Evolutionary conservation across 2,888 invertebrate genomes (phyloP).

Genomic region (Troglohyphantes excavatus): DNA sequence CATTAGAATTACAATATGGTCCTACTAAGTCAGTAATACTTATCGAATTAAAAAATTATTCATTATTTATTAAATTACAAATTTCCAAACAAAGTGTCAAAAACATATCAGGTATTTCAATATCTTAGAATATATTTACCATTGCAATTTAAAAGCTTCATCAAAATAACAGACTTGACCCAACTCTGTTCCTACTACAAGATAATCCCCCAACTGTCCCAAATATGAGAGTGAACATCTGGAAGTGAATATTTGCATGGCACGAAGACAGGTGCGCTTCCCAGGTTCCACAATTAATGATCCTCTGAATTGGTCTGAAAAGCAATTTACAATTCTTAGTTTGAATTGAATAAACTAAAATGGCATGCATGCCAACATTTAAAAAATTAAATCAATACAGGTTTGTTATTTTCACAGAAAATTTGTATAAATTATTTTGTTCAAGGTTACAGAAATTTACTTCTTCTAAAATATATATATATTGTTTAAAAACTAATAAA

Average conservation of each 20-base stretch:
- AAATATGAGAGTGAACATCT: slow-evolving; percentile 45
- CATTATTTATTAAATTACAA: too few species aligned
- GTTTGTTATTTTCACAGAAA: too few species aligned
- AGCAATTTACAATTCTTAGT: neutral
- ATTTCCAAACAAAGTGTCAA: neutral
- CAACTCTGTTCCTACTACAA: slow-evolving; percentile 46
- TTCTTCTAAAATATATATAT: too few species aligned
- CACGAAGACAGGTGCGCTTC: slow-evolving; percentile 42
- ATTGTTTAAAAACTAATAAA: too few species aligned
- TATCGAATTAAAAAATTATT: too few species aligned
- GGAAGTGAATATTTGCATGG: slow-evolving; percentile 32
- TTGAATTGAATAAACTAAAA: neutral
- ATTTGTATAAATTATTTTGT: too few species aligned
- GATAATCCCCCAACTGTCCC: neutral
- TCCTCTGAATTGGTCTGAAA: neutral
- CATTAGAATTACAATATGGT: too few species aligned
- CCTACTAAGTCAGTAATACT: too few species aligned
- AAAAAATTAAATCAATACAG: neutral
- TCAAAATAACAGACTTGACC: slow-evolving; percentile 45
- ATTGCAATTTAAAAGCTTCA: slow-evolving; percentile 36
- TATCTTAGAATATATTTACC: slow-evolving; percentile 24
- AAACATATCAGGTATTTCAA: too few species aligned
- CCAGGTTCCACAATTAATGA: slow-evolving; percentile 36
- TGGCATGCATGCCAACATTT: neutral
- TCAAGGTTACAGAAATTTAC: too few species aligned